A percentile compares a stretch with the other conserved stretches of the same genome.
These are phyloP conservation scores for Acrocephalus arundinaceus DNA, from an alignment of 2,113 vertebrate species.

Conservation along the genomic window DNA sequence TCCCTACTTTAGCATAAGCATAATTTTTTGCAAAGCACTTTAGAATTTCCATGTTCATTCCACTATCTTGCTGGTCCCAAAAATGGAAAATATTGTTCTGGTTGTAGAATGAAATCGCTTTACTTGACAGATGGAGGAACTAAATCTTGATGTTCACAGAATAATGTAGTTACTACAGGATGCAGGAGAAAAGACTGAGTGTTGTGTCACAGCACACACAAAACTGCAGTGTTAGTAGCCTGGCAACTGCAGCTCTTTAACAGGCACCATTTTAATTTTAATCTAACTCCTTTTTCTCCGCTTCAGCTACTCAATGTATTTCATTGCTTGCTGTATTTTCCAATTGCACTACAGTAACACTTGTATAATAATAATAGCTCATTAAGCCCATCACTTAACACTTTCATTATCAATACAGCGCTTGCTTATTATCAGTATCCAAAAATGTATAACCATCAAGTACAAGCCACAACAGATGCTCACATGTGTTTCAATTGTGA, in stretches of 20 bases:
- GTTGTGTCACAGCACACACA: not conserved
- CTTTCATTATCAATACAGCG: not conserved
- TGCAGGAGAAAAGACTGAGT: constrained; percentile 21
- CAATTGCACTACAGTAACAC: not conserved
- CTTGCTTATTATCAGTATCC: not conserved
- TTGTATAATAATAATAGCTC: not conserved
- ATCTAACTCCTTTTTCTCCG: not conserved
- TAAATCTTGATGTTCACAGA: constrained; percentile 29
- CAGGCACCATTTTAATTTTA: constrained; percentile 38
- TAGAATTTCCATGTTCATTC: constrained; percentile 53
- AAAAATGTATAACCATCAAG: not conserved
- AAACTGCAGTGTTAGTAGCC: constrained; percentile 53
- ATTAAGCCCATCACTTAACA: not conserved
- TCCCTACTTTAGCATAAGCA: constrained; percentile 50
- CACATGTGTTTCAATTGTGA: not conserved
- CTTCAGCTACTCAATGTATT: not conserved
- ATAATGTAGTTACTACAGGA: constrained; percentile 47
- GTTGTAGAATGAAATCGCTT: constrained; percentile 18
- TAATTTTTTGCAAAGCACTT: constrained; percentile 50
- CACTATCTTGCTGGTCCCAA: not conserved
- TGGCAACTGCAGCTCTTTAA: constrained; percentile 71
- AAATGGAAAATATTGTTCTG: not conserved
- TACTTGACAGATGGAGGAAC: constrained; percentile 23
- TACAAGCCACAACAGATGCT: not conserved
- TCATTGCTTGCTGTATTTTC: not conserved